Evolutionary conservation across 2,797 vertebrate species (phyloP), one percentile per base, ranked within the genome.

Genomic region (Anableps anableps): DNA sequence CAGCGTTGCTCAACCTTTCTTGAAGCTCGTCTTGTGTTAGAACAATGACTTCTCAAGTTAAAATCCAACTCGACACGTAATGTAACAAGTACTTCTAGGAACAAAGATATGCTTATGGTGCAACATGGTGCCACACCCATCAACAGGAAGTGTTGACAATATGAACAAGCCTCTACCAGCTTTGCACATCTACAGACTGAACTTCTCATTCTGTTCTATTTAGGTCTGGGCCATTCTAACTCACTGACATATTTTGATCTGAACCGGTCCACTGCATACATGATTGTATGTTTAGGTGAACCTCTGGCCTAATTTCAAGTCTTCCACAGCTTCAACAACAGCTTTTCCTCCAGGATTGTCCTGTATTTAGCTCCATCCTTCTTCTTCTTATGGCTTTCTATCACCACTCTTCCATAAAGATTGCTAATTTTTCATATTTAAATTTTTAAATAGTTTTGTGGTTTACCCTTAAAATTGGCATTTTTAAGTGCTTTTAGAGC

Each of bases 1-100:
- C 1, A 47, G 13, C 4, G 29, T 80, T 88, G 60, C 83, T 34
- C 81, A 90, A 88, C 76, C 68, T 26, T 31, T n/a, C 55, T 66
- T 38, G 6, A 66, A 53, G 14, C 72, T 71, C 0, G 0, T 75
- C 23, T 4, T 72, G 70, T 31, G 21, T 19, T 41, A 41, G 34
- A 81, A 78, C 72, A 70, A 17, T 41, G 19, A 74, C 66, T 7
- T 14, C 50, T 38, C 14, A 79, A 70, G 31, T 36, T 72, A 34
- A 8, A 16, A 2, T 53, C 38, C 43, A 34, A 38, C 41, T 11
- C 2, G 23, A 17, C 45, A 48, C 31, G 2, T 34, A 50, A 19
- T 1, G 7, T n/a, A 31, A n/a, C 34, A 26, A 29, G 17, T 5
- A 23, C 71, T 55, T 21, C 7, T 9, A 29, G 34, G 17, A 16